phyloP scores from a whole-genome alignment of 2,113 vertebrate genomes.

The Morone saxatilis region DNA sequence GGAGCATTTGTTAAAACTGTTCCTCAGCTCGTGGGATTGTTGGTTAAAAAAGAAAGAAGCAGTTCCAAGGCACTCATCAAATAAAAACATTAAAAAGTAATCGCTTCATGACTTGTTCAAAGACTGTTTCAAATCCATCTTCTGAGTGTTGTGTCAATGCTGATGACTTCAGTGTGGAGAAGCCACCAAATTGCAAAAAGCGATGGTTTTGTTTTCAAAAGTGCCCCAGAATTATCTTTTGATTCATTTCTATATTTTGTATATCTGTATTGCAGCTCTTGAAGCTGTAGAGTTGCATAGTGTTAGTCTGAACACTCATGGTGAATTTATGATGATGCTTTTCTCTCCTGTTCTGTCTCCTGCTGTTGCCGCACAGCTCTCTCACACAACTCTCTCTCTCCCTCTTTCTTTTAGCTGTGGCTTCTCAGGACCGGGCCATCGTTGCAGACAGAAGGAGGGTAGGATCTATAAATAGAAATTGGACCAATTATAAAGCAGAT shows the following conservation, averaged over 20 bases:
- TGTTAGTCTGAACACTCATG: constrained; percentile 38
- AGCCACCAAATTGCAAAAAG: background rate
- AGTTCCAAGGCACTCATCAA: constrained; percentile 29
- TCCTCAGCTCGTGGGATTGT: constrained; percentile 49
- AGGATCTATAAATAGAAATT: constrained; percentile 83
- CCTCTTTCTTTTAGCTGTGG: constrained; percentile 59
- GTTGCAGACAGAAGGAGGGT: constrained; percentile 75
- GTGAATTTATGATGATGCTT: constrained; percentile 66
- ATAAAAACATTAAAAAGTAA: constrained; percentile 42
- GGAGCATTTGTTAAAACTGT: constrained; percentile 55
- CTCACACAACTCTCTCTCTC: constrained; percentile 23
- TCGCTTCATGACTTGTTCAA: constrained; percentile 32
- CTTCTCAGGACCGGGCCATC: constrained; percentile 69
- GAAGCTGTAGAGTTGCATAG: constrained; percentile 27
- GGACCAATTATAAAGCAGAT: constrained; percentile 83
- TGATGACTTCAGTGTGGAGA: background rate
- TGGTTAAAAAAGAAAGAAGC: constrained; percentile 40
- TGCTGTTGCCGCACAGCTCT: constrained; percentile 36
- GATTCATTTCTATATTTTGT: constrained; percentile 24
- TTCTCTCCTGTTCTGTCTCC: constrained; percentile 44
- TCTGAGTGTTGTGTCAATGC: constrained; percentile 11
- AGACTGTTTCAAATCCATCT: constrained; percentile 29
- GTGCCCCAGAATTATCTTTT: constrained; percentile 10
- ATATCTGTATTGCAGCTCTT: constrained; percentile 4
- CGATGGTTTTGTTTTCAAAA: constrained; percentile 22